Evolutionary conservation across 2,113 vertebrate species (phyloP), one percentile per base, ranked within the genome.

Genomic region (Dasyornis broadbenti): DNA sequence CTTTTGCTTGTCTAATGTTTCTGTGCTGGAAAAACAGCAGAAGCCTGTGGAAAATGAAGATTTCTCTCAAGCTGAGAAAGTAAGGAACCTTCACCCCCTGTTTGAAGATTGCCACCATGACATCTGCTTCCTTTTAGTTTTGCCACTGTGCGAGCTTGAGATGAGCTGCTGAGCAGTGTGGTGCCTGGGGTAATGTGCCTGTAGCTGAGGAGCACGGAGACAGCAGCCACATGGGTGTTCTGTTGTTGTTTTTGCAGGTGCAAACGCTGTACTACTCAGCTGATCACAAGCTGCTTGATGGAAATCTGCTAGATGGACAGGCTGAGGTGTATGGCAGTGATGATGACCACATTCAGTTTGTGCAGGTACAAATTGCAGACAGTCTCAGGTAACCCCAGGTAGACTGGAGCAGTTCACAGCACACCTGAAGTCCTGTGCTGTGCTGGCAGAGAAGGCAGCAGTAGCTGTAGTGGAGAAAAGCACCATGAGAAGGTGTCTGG

Each of bases 191-290:
- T 97, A 94, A 93, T 93, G 93, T 97, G 94, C 97, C 82, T 87
- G 72, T 96, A 98, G 97, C 87, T 92, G 64, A 97, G 98, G 98
- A 99, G 98, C 98, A 96, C 94, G 98, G 98, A 99, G 98, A 98
- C 98, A 94, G 97, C 94, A 97, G 99, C 99, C 99, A 99, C 99
- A 99, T 99, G 99, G 99, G 98, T 99, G 95, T 99, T 98, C 98
- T 99, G 98, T 99, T 98, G 98, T 98, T 99, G 99, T 99, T 98
- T 97, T 99, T 99, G 95, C 99, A 99, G 99, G 99, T 99, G 98
- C 99, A 99, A 99, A 99, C 98, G 98, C 98, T 99, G 98, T 99
- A 99, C 99, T 99, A 99, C 98, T 99, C 99, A 98, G 99, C 99
- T 97, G 99, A 99, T 98, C 99, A 99, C 98, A 99, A 99, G 98